Evolutionary conservation across 2,797 vertebrate species (phyloP).

Genomic region (Smutsia temminckii): DNA sequence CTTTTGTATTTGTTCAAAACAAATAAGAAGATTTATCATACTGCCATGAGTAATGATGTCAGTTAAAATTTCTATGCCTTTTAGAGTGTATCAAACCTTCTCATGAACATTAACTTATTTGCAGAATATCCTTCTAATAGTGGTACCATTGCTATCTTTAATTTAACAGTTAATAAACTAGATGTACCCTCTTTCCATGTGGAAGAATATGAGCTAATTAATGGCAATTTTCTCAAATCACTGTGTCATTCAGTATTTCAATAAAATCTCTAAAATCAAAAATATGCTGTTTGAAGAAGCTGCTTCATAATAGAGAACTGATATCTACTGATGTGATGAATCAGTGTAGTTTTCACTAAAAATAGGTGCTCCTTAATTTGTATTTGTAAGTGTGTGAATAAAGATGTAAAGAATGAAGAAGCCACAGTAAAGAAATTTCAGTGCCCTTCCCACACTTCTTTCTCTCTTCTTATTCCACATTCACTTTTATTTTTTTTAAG

Average conservation of each 20-base stretch:
- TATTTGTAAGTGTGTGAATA: neutral
- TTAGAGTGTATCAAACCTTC: neutral
- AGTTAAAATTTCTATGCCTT: neutral
- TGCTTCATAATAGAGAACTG: neutral
- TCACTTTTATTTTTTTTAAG: neutral
- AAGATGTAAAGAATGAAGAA: neutral
- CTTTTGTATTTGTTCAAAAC: neutral
- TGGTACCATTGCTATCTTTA: neutral
- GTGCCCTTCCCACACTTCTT: neutral
- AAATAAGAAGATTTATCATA: neutral
- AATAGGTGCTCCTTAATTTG: neutral
- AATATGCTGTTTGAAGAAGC: neutral
- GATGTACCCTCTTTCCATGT: neutral
- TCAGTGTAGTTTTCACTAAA: neutral
- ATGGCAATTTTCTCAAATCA: neutral
- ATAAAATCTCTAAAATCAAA: neutral
- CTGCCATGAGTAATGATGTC: neutral
- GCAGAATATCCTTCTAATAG: neutral
- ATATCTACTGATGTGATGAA: neutral
- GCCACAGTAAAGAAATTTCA: neutral
- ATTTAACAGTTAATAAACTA: neutral
- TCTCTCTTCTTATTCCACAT: neutral
- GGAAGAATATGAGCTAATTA: neutral
- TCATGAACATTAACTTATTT: neutral
- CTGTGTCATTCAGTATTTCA: neutral